Evolutionary conservation across 2,888 invertebrate genomes (phyloP).

Genomic region (Sinotaia quadrata): DNA sequence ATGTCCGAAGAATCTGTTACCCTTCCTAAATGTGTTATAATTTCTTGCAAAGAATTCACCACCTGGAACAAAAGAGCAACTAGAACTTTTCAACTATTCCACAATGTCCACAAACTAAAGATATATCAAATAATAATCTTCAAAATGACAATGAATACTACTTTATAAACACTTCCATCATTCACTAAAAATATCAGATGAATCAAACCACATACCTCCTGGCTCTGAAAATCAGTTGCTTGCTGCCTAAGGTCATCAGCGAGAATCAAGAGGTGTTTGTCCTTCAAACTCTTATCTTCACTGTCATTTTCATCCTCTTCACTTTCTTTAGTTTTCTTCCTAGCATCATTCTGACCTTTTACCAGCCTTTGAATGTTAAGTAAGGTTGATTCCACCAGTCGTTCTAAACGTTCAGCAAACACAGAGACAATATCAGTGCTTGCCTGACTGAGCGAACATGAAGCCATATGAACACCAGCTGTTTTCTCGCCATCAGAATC

Average conservation of each 20-base stretch:
- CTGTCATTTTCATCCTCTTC: conserved; percentile 22
- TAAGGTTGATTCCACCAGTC: conserved; percentile 75
- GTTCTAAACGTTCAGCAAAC: conserved; percentile 70
- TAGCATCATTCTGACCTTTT: conserved; percentile 68
- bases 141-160: too few species aligned
- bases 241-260: conserved; percentile 79
- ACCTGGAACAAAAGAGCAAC: not conserved
- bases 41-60: conserved; percentile 4
- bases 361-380: conserved; percentile 77
- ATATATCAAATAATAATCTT: too few species aligned
- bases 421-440: not conserved
- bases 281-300: conserved; percentile 37
- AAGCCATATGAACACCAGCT: too few species aligned
- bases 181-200: too few species aligned
- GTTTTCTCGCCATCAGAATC: not conserved
- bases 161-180: too few species aligned
- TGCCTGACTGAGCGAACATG: too few species aligned
- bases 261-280: conserved; percentile 79
- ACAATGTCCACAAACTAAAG: not conserved
- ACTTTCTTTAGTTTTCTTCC: conserved; percentile 30
- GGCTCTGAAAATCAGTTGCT: conserved; percentile 77
- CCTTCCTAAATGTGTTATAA: too few species aligned
- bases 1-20: too few species aligned
- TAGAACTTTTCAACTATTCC: not conserved
- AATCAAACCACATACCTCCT: too few species aligned